Evolutionary conservation across 1,140 invertebrate species (phyloP).

Genomic region (Listronotus bonariensis): DNA sequence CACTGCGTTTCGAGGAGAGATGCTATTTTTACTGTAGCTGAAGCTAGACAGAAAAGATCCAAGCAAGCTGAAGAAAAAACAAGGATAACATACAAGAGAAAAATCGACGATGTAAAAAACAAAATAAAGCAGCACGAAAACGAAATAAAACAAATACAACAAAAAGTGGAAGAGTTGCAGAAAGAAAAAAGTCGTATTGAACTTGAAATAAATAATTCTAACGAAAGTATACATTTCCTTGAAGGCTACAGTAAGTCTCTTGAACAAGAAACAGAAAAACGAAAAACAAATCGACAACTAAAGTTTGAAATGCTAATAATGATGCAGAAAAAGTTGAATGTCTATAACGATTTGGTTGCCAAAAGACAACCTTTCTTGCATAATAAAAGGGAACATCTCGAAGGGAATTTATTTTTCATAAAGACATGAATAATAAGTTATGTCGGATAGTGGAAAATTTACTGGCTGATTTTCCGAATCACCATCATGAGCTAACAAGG

Average conservation of each 20-base stretch:
- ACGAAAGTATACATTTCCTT: slow-evolving; percentile 34
- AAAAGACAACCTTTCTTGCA: slow-evolving; percentile 57
- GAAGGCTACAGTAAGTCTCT: slow-evolving; percentile 22
- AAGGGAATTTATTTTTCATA: slow-evolving; percentile 60
- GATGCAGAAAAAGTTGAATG: slow-evolving; percentile 63
- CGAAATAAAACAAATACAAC: slow-evolving; percentile 50
- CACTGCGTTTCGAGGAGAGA: slow-evolving; percentile 74
- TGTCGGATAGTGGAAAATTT: slow-evolving; percentile 61
- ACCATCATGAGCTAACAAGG: slow-evolving; percentile 58
- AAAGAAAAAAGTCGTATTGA: slow-evolving; percentile 33
- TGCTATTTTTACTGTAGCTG: slow-evolving; percentile 64
- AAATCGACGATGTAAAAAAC: slow-evolving; percentile 62
- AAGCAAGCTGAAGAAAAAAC: slow-evolving; percentile 44
- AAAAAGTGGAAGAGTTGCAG: slow-evolving; percentile 48
- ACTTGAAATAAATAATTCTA: slow-evolving; percentile 39
- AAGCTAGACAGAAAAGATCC: slow-evolving; percentile 61
- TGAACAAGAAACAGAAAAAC: slow-evolving; percentile 56
- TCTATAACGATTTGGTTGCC: slow-evolving; percentile 60
- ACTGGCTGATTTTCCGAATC: slow-evolving; percentile 62
- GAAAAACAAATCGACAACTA: slow-evolving; percentile 57
- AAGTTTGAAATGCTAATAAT: slow-evolving; percentile 65
- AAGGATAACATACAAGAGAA: slow-evolving; percentile 52
- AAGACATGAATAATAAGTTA: slow-evolving; percentile 58
- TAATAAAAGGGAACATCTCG: slow-evolving; percentile 57
- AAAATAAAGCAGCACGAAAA: slow-evolving; percentile 62